Conservation (phyloP, 2,113 vertebrate species). For the Dromas ardeola region DNA sequence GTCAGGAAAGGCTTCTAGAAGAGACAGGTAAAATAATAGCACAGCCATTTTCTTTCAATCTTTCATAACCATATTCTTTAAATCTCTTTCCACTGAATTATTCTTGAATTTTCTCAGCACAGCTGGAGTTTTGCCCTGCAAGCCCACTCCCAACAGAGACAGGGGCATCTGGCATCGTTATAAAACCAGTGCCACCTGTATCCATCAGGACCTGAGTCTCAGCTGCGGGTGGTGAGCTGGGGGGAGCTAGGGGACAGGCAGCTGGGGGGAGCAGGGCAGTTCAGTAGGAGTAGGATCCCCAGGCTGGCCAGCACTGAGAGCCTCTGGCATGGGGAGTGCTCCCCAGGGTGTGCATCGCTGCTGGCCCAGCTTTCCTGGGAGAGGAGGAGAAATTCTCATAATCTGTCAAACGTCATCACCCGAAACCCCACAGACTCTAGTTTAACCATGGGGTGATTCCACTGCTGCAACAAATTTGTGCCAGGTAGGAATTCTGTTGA, state of each 20-base stretch:
- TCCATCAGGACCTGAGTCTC: neutral
- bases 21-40: neutral
- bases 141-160: neutral
- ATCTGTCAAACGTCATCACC: neutral
- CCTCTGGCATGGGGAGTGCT: neutral
- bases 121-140: neutral
- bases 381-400: neutral
- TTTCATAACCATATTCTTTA: neutral
- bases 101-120: neutral
- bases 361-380: neutral
- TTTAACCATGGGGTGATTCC: neutral
- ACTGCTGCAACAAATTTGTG: neutral
- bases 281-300: neutral
- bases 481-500: neutral
- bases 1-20: neutral
- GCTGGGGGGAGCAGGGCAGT: neutral
- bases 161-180: neutral
- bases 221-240: neutral
- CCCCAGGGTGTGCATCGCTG: accelerated
- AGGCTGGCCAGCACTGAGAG: neutral
- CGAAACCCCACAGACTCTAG: neutral
- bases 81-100: neutral
- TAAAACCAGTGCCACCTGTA: neutral
- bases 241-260: accelerated
- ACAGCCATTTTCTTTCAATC: neutral